Percentiles rank a stretch among this genome's conserved stretches.
These are phyloP conservation scores for Armadillidium nasatum DNA, from an alignment of 1,140 invertebrate genomes.

Conservation along the genomic window DNA sequence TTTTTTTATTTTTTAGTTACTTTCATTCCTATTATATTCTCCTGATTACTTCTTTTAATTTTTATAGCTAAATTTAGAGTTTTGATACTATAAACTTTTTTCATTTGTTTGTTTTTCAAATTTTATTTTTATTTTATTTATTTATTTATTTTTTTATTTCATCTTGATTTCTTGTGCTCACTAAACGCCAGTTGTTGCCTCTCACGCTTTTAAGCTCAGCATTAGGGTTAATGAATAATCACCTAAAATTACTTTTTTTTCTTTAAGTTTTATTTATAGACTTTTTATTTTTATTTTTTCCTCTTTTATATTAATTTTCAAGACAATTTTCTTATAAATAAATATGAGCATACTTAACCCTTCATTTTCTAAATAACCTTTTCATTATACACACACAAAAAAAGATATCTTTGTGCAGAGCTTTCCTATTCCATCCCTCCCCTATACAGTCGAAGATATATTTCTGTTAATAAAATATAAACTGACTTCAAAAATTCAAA, in stretches of 20 bases:
- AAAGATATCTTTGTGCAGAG: neutral
- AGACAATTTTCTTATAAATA: neutral
- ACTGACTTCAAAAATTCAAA: too few relatives aligned
- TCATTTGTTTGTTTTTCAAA: neutral
- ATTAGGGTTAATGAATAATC: neutral
- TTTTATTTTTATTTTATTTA: neutral
- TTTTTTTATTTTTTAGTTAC: neutral
- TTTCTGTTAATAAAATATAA: neutral
- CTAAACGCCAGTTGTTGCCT: neutral
- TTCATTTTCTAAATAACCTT: neutral
- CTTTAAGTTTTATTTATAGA: neutral
- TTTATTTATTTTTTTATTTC: neutral
- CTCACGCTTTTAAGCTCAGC: slow-evolving; percentile 7
- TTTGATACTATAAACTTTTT: too few relatives aligned
- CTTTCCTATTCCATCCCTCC: neutral
- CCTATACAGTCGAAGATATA: neutral
- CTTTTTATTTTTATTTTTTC: neutral
- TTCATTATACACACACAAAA: neutral
- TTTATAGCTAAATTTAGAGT: too few relatives aligned
- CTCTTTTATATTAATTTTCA: neutral
- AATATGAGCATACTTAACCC: too few relatives aligned
- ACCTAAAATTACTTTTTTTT: neutral
- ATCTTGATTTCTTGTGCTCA: neutral
- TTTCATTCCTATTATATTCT: neutral
- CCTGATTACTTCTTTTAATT: neutral